Evolutionary conservation across 2,113 vertebrate species (phyloP).

Genomic region (Pseudopipra pipra): DNA sequence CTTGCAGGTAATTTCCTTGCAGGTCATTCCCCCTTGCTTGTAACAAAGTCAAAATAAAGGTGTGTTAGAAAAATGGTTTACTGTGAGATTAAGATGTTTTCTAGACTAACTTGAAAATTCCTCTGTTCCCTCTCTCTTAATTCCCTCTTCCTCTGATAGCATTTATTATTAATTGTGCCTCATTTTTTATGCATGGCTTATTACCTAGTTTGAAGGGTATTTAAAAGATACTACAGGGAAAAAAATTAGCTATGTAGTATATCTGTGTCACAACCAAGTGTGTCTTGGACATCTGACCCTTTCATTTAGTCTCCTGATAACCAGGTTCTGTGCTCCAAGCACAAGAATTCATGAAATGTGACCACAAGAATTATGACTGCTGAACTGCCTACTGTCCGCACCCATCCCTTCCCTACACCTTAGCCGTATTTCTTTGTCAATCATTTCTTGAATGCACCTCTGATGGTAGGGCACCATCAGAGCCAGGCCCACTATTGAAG

Average conservation of each 20-base stretch:
- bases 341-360: background rate
- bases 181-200: background rate
- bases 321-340: background rate
- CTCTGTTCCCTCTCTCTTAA: background rate
- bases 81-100: background rate
- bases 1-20: background rate
- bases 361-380: background rate
- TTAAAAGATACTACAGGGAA: background rate
- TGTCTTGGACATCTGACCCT: background rate
- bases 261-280: background rate
- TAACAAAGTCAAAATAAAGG: background rate
- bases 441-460: background rate
- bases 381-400: background rate
- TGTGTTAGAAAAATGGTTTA: background rate
- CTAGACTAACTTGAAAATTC: background rate
- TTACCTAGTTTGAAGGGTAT: background rate
- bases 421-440: background rate
- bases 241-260: background rate
- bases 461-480: background rate
- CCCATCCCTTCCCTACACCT: background rate
- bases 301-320: background rate
- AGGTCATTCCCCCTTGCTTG: background rate
- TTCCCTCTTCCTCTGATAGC: background rate
- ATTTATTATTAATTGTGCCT: background rate
- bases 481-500: background rate